Base-by-base conservation (phyloP, 2,888 invertebrate species). In the Ischnus inquisitorius region DNA sequence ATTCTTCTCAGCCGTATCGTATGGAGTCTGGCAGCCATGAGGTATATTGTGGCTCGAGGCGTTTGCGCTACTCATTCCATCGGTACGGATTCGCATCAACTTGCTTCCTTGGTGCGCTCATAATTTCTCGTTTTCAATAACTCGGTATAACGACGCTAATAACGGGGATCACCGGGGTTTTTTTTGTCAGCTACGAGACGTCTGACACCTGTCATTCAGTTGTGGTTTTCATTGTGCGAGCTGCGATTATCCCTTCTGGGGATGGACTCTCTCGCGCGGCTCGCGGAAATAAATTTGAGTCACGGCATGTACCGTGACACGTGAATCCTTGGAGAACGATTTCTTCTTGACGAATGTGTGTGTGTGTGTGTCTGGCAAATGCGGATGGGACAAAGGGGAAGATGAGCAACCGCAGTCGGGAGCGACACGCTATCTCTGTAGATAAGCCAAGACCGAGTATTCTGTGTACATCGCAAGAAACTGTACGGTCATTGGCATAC, bases 291-390 rank as follows among this genome's bases (percentile, higher is more conserved):
- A 22, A 75, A 75, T 75, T 51, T 64, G 19, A 48, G 75, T 75
- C 75, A 75, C 64, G 75, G 22, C 46, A 75, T 75, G 16, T 46
- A 62, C 19, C 74, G 62, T 34, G 75, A 75, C 64, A 75, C 64
- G 75, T 64, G 75, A 75, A 64, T 39, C 75, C 75, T 51, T 39
- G 51, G 64, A 75, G 14, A 75, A 75, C 64, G 48, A 64, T 75
- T 64, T 60, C 60, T 6, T 14, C 25, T 14, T 25, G 80, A 57
- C 68, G 16, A 51, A 46, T 34, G n/a, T 22, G 28, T 51, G 25
- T 25, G 28, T 34, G 4, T 34, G 34, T 34, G 34, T 34, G 34
- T 34, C 5, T 34, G 34, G 34, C 34, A 51, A 10, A 39, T 22
- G 51, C 34, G 51, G 41, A 6, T 14, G 65, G 28, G 34, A 65